Evolutionary conservation across 2,113 vertebrate genomes (phyloP).

Genomic region (Nipponia nippon): DNA sequence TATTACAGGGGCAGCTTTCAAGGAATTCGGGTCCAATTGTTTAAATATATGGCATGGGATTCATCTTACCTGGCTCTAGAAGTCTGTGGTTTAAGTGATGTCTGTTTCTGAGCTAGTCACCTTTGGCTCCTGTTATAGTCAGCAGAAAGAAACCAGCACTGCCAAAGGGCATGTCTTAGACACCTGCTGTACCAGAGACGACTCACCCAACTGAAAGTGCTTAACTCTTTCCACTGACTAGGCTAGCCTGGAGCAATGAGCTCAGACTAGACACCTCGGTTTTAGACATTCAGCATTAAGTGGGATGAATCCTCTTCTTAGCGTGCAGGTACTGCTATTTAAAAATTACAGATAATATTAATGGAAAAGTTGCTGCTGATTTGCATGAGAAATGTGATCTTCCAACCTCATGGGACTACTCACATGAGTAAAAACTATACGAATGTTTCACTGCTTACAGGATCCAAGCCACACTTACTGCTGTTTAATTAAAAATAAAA

Average conservation of each 20-base stretch:
- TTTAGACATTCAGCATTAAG: background rate
- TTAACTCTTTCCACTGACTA: background rate
- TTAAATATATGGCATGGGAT: background rate
- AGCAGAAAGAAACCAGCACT: background rate
- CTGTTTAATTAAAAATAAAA: background rate
- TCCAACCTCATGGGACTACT: background rate
- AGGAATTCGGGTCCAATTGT: background rate
- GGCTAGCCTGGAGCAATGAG: constrained; percentile 1
- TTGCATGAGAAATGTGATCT: background rate
- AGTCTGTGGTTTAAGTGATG: background rate
- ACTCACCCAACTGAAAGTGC: background rate
- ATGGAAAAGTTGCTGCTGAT: background rate
- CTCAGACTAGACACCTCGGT: background rate
- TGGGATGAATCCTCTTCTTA: background rate
- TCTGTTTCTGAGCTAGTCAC: background rate
- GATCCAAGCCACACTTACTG: background rate
- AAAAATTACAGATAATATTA: background rate
- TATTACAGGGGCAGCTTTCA: background rate
- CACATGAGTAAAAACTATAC: background rate
- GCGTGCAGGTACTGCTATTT: background rate
- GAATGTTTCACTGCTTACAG: background rate
- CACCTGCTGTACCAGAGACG: background rate
- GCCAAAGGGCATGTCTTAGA: background rate
- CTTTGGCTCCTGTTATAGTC: background rate
- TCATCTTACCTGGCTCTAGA: background rate